Base-by-base conservation (phyloP, 1,140 invertebrate genomes). In the Eupeodes corollae region DNA sequence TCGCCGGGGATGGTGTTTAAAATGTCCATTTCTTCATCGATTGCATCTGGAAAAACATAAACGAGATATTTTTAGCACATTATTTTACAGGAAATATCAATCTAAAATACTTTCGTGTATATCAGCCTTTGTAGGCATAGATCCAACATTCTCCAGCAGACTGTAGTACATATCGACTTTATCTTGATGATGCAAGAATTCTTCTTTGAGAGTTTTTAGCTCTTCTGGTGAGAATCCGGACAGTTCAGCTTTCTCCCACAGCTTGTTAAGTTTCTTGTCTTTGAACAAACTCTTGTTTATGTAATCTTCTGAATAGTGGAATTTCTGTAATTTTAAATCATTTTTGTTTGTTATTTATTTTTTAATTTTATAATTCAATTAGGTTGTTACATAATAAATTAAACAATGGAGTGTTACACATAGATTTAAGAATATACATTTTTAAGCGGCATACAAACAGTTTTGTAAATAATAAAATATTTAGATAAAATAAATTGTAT, bases 161-260 rank as follows among this genome's bases (percentile, higher is more conserved):
- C 80, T 79, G 70, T 88, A 85, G 61, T 91, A 94, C 57, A 94
- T 82, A 65, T 94, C 84, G 16, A 96, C 78, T 71, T 93, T 94
- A 52, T 93, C 84, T 69, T 96, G 89, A 64, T 95, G 89, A 69
- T 93, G 90, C 40, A 70, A 69, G 61, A 96, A 95, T 69, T 95
- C 91, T 69, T 94, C 84, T 59, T 86, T 88, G 8, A 96, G 68
- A 12, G 84, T 79, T 52, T 83, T 70, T 15, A 96, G 57, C 70
- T 96, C 90, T 56, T 87, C 81, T 54, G 79, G 70, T 42, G 82
- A 82, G 64, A 94, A 94, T 34, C 89, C 90, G 38, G 84, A 79
- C 37, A 77, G 68, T 72, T 91, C 85, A 1, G 90, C 91, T 69
- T 91, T 91, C 14, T 81, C 74, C 91, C 91, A 96, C 2, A 96